phyloP scores from a whole-genome alignment of 2,797 vertebrate species.

The Prionace glauca region DNA sequence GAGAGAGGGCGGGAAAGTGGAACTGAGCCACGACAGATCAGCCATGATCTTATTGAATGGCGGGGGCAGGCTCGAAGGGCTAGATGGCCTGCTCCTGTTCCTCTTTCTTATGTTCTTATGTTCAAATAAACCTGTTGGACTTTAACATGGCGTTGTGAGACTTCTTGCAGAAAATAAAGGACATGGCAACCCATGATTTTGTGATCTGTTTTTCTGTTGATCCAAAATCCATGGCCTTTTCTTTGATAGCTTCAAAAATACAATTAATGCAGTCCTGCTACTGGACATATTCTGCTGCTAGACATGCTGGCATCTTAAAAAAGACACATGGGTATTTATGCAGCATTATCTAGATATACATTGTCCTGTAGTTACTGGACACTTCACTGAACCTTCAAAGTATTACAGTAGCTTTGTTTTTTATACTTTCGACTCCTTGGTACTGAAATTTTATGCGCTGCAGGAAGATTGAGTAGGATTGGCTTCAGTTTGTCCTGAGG shows the following conservation, averaged over 20 bases:
- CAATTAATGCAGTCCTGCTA: not conserved
- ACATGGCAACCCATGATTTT: not conserved
- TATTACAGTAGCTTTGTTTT: not conserved
- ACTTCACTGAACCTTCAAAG: not conserved
- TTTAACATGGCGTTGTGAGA: no score
- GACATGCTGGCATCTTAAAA: not conserved
- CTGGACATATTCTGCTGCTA: not conserved
- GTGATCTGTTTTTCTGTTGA: not conserved
- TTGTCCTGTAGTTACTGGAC: not conserved
- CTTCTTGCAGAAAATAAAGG: not conserved
- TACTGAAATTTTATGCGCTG: not conserved
- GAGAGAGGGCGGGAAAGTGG: no score
- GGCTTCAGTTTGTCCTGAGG: not conserved
- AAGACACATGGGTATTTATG: not conserved
- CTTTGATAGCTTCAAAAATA: not conserved
- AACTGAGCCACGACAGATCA: no score
- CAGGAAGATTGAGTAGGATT: not conserved
- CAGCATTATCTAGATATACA: not conserved
- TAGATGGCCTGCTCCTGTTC: no score
- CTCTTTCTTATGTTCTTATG: no score
- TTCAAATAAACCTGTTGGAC: no score
- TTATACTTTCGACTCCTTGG: not conserved
- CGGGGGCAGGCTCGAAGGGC: no score
- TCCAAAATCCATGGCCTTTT: not conserved
- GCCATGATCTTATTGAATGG: no score